Evolutionary conservation across 1,140 invertebrate species (phyloP).

Genomic region (Eupristina koningsbergeri): DNA sequence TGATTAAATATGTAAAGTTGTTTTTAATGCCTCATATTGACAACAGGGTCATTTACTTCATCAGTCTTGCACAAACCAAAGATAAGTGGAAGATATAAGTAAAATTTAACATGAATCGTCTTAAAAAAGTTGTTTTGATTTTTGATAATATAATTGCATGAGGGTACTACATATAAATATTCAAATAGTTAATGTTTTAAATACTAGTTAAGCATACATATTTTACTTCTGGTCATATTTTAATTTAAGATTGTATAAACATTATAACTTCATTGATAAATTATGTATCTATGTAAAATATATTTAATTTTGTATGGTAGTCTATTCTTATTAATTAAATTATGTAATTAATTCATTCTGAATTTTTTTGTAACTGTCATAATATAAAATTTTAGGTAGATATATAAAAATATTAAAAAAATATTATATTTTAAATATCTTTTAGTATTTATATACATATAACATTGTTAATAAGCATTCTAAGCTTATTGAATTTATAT

Average conservation of each 20-base stretch:
- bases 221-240: not conserved
- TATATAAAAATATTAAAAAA: too few species aligned
- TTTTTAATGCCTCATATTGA: conserved; percentile 45
- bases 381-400: too few species aligned
- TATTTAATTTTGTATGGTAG: not conserved
- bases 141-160: conserved; percentile 63
- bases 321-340: not conserved
- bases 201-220: conserved; percentile 5
- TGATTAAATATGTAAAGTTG: conserved; percentile 25
- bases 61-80: conserved; percentile 40
- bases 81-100: conserved; percentile 51
- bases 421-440: too few species aligned
- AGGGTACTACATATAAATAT: conserved; percentile 57
- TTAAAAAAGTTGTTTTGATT: conserved; percentile 56
- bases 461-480: too few species aligned
- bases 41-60: conserved; percentile 44
- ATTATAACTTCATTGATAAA: not conserved
- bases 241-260: not conserved
- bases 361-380: not conserved
- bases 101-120: conserved; percentile 55
- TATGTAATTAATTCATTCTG: not conserved
- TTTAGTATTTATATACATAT: too few species aligned
- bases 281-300: not conserved
- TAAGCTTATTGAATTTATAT: too few species aligned
- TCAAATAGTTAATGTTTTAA: conserved; percentile 49